Base-by-base conservation (phyloP, 2,888 invertebrate species). In the Loripinus fragilis region DNA sequence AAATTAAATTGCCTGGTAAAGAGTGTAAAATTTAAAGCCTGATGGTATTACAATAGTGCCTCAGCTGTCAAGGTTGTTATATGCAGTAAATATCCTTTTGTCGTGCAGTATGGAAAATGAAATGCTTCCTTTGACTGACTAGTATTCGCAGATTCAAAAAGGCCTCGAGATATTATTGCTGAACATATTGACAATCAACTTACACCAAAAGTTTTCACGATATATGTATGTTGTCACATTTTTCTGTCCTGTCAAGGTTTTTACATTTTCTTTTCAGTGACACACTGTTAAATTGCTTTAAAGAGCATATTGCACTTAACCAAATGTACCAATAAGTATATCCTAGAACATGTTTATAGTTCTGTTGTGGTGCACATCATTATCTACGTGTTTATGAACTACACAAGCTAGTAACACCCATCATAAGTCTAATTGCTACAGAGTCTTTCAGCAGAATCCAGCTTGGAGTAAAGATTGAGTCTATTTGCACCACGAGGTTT, bases 201-300 rank as follows among this genome's bases (percentile, higher is more conserved):
- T 25, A 28, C 3, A 8, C 55, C 55, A 55, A 3, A 55, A 10
- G 5, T 28, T 55, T 17, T 55, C 25, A 12, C 55, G 5, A 28
- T 55, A 55, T 8, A 7, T 7, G 28, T 10, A 55, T 55, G 55
- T 55, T 5, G 23, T 55, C 7, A 7, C 28, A 5, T 5, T 55
- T 8, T 17, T 55, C 5, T 55, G 12, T 8, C 10, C 60, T 25
- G 35, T 25, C 17, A 45, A 65, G 20, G 33, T 7, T 25, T 74
- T 67, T 0, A 78, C 71, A 68, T 74, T 78, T 41, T 71, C 68
- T 33, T 78, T 78, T 71, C 67, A 79, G 33, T 75, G 72, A 8
- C 50, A 60, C 0, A 75, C 69, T 12, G 72, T 70, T 10, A 80
- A 25, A 20, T 70, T 7, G 1, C 66, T 66, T 20, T 74, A 20